Conservation (phyloP, 2,797 vertebrate species). For the Amazona ochrocephala region DNA sequence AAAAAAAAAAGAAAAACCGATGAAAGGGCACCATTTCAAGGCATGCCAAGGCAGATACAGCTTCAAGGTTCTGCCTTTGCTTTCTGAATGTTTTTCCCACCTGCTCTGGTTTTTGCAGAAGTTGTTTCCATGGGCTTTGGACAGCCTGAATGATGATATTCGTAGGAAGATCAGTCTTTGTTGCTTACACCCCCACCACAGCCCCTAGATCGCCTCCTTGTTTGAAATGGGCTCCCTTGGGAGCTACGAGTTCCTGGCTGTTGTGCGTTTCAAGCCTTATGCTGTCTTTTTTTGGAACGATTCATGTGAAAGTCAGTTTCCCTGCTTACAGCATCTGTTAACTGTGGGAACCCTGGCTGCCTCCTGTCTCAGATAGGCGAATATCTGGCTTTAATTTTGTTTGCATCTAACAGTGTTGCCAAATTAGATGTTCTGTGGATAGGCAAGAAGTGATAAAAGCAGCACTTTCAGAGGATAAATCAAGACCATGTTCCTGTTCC, state of each 20-base stretch:
- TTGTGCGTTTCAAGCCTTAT: not conserved
- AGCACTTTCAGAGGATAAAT: not conserved
- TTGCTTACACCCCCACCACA: fast-evolving
- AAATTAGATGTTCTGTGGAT: not conserved
- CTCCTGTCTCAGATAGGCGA: not conserved
- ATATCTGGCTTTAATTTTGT: not conserved
- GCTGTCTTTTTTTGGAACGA: not conserved
- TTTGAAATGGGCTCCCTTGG: not conserved
- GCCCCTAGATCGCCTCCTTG: fast-evolving
- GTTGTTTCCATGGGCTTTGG: not conserved
- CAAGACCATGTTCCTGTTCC: not conserved
- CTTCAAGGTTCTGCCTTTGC: not conserved
- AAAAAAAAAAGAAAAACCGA: not conserved
- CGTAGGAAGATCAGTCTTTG: not conserved
- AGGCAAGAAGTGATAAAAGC: not conserved
- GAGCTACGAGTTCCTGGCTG: fast-evolving
- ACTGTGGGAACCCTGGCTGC: not conserved
- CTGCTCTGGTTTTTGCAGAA: not conserved
- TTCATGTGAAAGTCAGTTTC: not conserved
- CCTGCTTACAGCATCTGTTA: fast-evolving
- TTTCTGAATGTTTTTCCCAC: not conserved
- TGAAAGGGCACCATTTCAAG: not conserved
- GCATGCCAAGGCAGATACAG: not conserved
- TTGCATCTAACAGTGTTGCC: not conserved
- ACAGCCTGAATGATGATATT: not conserved